Base-by-base conservation (phyloP, 2,113 vertebrate species). In the Trogon surrucura region DNA sequence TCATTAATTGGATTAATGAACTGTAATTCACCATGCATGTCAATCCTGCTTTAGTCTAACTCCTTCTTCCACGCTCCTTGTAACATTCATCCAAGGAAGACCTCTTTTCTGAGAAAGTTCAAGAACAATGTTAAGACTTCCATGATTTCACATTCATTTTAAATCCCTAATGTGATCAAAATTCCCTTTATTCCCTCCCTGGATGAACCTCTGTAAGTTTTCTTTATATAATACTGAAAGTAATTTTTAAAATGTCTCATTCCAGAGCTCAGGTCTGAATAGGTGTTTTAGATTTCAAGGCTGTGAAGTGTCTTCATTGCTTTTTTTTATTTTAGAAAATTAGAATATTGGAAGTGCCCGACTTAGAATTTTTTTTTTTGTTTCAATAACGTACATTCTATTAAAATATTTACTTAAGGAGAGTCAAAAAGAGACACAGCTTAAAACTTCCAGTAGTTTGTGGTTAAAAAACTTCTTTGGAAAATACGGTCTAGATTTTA, bases 1-100 rank as follows among this genome's bases (percentile, higher is more conserved):
- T 97, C 89, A 97, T 98, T 98, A 97, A 98, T 98, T 98, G 97
- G 91, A 96, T 98, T 98, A 98, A 97, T 97, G 97, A 98, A 95
- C 75, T 88, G 80, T 96, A 96, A 97, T 96, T 95, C 87, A 96
- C 97, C 94, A 95, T 85, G 77, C 73, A 90, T 61, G 57, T 81
- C 91, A 96, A 93, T 82, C 97, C 91, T 82, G 89, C 81, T 93
- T 73, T 94, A 93, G 82, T 93, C 66, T 61, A 86, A 81, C 89
- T 95, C 83, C 56, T 91, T 94, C 70, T 93, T 96, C 56, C 22
- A 18, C 80, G 73, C 61, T 94, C 77, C 88, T 91, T 80, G 70
- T 92, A 95, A 87, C 89, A 85, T 77, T 92, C 82, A 96, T 93
- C 65, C 95, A 87, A 87, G 89, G 10, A 95, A 77, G 70, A 83